A percentile compares a stretch with the other conserved stretches of the same genome.
Conservation (phyloP, 2,113 vertebrate genomes). For the Cephalopterus ornatus region DNA sequence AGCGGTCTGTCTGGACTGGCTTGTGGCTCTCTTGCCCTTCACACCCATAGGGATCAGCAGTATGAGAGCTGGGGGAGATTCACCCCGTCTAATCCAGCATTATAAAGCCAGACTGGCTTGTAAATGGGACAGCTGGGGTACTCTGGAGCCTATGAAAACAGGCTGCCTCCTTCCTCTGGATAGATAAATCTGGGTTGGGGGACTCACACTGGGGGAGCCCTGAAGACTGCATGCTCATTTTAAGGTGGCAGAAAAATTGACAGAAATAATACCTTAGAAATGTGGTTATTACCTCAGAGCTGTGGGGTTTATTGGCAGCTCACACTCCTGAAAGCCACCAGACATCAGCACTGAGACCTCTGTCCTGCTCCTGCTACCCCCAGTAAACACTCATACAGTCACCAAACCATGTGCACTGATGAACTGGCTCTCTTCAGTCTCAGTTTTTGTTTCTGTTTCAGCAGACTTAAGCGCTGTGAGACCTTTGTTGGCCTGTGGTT, state of each 20-base stretch:
- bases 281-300: neutral
- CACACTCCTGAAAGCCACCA: neutral
- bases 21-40: neutral
- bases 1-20: neutral
- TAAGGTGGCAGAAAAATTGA: neutral
- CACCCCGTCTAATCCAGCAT: neutral
- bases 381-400: neutral
- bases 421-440: neutral
- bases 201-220: neutral
- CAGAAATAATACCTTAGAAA: neutral
- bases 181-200: neutral
- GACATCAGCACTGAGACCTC: neutral
- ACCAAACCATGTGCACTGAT: neutral
- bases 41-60: neutral
- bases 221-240: neutral
- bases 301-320: neutral
- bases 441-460: neutral
- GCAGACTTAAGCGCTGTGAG: neutral
- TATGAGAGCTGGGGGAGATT: neutral
- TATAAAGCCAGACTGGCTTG: accelerated
- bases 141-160: neutral
- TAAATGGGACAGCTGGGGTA: neutral
- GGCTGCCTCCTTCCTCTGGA: neutral
- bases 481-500: neutral
- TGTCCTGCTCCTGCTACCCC: neutral